Percentiles rank a stretch among this genome's conserved stretches.
Evolutionary conservation across 1,140 invertebrate genomes (phyloP).

Genomic region (Saxidomus purpurata): DNA sequence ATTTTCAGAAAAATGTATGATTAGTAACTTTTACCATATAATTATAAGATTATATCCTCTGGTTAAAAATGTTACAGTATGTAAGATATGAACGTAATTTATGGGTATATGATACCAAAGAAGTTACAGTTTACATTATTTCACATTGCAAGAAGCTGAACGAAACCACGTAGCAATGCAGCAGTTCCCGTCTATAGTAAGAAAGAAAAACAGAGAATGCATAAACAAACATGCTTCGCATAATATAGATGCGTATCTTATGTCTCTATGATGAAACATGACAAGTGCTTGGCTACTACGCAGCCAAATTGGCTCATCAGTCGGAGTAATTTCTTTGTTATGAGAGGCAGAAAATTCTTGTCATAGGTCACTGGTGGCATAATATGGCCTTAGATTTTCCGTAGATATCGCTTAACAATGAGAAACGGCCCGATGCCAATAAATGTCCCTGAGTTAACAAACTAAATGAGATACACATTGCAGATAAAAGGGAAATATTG

Average conservation of each 20-base stretch:
- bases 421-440: neutral
- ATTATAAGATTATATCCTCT: too few species aligned
- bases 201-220: neutral
- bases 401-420: neutral
- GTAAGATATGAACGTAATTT: too few species aligned
- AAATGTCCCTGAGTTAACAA: neutral
- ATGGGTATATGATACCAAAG: too few species aligned
- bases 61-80: too few species aligned
- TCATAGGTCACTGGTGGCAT: constrained; percentile 9
- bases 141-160: too few species aligned
- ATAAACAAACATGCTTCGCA: constrained; percentile 26
- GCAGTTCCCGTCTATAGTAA: constrained; percentile 1
- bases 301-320: constrained; percentile 30
- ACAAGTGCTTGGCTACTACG: constrained; percentile 8
- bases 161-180: neutral
- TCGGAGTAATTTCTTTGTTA: constrained; percentile 14
- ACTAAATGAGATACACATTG: neutral
- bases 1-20: too few species aligned
- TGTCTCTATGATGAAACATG: constrained; percentile 2
- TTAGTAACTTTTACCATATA: too few species aligned
- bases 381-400: neutral
- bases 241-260: constrained; percentile 28
- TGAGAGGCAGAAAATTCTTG: neutral
- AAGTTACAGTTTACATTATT: too few species aligned
- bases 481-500: neutral